phyloP scores from a whole-genome alignment of 2,888 invertebrate species.

The Ryuthela nishihirai region DNA sequence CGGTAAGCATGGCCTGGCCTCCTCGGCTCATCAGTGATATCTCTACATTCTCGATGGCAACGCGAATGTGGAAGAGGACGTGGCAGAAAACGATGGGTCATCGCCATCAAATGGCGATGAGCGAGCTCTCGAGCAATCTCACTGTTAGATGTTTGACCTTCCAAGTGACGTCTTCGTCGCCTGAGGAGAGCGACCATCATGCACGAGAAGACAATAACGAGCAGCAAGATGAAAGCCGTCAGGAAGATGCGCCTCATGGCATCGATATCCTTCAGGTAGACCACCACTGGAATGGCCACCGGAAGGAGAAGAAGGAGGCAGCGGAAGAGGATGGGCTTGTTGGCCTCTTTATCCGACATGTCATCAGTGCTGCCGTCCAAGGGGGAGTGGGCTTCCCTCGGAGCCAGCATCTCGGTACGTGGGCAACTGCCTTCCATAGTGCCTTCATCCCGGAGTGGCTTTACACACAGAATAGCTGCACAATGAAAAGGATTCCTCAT shows the following conservation, averaged over 20 bases:
- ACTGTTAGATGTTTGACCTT: neutral
- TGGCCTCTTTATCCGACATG: neutral
- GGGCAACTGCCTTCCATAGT: too few species aligned
- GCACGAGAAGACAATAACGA: conserved; percentile 4
- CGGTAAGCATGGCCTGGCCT: neutral
- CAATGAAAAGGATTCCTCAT: too few species aligned
- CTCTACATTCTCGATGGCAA: neutral
- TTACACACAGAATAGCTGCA: too few species aligned
- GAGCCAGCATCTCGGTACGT: too few species aligned
- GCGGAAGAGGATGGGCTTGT: neutral
- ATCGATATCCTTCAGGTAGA: conserved; percentile 4
- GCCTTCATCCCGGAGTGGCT: too few species aligned
- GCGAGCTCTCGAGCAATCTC: neutral
- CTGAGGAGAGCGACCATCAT: conserved; percentile 5
- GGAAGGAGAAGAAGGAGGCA: conserved; percentile 5
- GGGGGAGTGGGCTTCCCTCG: too few species aligned
- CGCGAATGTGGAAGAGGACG: neutral
- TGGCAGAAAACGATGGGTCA: conserved; percentile 1
- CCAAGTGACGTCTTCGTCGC: neutral
- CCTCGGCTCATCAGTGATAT: neutral
- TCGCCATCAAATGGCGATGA: neutral
- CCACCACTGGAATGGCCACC: conserved; percentile 2
- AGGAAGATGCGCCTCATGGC: conserved; percentile 8
- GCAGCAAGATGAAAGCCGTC: neutral
- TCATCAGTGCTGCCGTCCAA: neutral